A percentile compares a stretch with the other conserved stretches of the same genome.
These are phyloP conservation scores for Cecropterus lyciades DNA, from an alignment of 1,140 invertebrate species.

Conservation along the genomic window DNA sequence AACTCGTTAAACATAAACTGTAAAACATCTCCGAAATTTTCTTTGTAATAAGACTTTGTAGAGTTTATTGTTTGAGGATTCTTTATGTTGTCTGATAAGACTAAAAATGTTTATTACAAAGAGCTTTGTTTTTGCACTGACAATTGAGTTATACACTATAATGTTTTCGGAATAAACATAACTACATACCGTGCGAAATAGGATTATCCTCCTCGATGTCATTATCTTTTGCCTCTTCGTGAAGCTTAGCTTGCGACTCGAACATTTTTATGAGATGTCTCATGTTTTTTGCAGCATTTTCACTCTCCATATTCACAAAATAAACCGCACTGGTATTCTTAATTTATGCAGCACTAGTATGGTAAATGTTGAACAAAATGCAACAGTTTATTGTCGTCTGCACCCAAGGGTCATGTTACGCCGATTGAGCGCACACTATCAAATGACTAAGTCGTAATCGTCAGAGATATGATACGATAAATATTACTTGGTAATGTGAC, in stretches of 20 bases:
- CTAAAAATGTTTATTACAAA: conserved; percentile 5
- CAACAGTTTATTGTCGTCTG: not conserved
- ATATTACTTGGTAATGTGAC: conserved; percentile 9
- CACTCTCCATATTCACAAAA: conserved; percentile 43
- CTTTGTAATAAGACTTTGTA: not conserved
- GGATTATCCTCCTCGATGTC: conserved; percentile 38
- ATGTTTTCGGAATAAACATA: not conserved
- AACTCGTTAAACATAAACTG: not conserved
- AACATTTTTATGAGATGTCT: conserved; percentile 71
- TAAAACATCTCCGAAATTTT: not conserved
- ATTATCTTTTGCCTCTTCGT: conserved; percentile 45
- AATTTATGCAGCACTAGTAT: not conserved
- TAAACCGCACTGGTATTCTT: not conserved
- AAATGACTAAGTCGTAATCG: conserved; percentile 45
- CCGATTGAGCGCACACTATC: conserved; percentile 45
- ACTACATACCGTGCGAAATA: conserved; percentile 36
- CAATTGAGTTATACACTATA: not conserved
- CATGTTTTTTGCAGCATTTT: conserved; percentile 50
- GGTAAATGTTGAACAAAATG: not conserved
- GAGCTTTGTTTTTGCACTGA: not conserved
- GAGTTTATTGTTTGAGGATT: not conserved
- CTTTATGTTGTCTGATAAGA: not conserved
- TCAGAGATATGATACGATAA: conserved; percentile 47
- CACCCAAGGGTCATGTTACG: conserved; percentile 29
- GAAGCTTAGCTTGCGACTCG: conserved; percentile 47